Conservation (phyloP, 2,797 vertebrate genomes). For the Myoxocephalus aenaeus region DNA sequence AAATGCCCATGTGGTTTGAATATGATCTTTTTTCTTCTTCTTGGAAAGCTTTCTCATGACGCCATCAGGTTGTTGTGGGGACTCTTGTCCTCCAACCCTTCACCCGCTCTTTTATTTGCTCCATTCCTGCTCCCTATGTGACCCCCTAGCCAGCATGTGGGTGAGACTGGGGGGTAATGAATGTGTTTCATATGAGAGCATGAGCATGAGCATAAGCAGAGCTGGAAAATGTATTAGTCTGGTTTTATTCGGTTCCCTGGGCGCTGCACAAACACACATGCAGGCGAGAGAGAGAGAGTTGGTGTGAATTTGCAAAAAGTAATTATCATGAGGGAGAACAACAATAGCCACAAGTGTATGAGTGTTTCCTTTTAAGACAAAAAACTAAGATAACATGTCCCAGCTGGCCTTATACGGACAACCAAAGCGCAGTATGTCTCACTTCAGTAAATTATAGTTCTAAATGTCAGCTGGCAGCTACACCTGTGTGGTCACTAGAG, state of each 20-base stretch:
- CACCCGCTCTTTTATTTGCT: constrained; percentile 19
- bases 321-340: constrained; percentile 33
- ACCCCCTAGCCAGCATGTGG: constrained; percentile 49
- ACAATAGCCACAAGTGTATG: constrained; percentile 38
- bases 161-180: constrained; percentile 50
- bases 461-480: constrained; percentile 57
- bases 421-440: constrained; percentile 40
- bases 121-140: constrained; percentile 38
- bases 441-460: constrained; percentile 56
- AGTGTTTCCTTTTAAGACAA: constrained; percentile 21
- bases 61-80: constrained; percentile 58
- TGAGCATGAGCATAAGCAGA: constrained; percentile 50
- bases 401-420: constrained; percentile 45
- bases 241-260: constrained; percentile 51
- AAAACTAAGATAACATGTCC: constrained; percentile 19
- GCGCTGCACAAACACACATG: constrained; percentile 24
- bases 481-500: constrained; percentile 73
- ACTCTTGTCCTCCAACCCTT: constrained; percentile 20
- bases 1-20: constrained; percentile 76
- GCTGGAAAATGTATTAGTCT: constrained; percentile 56
- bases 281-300: constrained; percentile 16
- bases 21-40: constrained; percentile 45
- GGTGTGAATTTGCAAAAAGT: constrained; percentile 41
- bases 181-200: constrained; percentile 62
- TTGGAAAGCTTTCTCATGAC: constrained; percentile 67